Conservation (phyloP, 2,113 vertebrate species). For the Semicossyphus pulcher region DNA sequence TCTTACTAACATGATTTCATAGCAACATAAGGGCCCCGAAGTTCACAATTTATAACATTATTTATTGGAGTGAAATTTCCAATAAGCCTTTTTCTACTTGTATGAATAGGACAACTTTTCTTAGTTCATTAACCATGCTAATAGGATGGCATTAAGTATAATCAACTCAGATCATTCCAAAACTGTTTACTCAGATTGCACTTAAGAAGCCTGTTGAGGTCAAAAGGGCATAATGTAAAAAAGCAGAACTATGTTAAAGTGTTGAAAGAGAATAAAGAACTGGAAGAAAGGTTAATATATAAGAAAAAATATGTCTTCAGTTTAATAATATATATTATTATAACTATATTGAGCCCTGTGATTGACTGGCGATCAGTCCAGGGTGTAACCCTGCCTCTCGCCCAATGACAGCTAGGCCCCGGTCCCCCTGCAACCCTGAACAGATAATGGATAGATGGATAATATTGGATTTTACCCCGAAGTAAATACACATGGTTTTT, state of each 20-base stretch:
- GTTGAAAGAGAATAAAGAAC: neutral
- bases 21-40: constrained; percentile 21
- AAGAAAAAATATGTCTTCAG: too few relatives aligned
- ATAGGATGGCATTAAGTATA: constrained; percentile 5
- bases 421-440: too few relatives aligned
- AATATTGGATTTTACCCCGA: constrained; percentile 5
- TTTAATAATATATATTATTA: too few relatives aligned
- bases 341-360: too few relatives aligned
- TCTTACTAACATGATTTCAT: constrained; percentile 23
- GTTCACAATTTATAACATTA: constrained; percentile 32
- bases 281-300: too few relatives aligned
- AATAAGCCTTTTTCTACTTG: constrained; percentile 54
- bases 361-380: too few relatives aligned
- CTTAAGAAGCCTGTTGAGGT: constrained; percentile 6
- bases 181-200: constrained; percentile 36
- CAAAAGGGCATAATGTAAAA: neutral
- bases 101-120: too few relatives aligned
- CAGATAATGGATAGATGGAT: too few relatives aligned
- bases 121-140: constrained; percentile 18
- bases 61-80: constrained; percentile 9
- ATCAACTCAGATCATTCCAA: constrained; percentile 46
- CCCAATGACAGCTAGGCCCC: too few relatives aligned
- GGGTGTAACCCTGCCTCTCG: too few relatives aligned
- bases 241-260: too few relatives aligned
- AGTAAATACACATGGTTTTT: neutral